Evolutionary conservation across 2,113 vertebrate genomes (phyloP).

Genomic region (Meriones unguiculatus): DNA sequence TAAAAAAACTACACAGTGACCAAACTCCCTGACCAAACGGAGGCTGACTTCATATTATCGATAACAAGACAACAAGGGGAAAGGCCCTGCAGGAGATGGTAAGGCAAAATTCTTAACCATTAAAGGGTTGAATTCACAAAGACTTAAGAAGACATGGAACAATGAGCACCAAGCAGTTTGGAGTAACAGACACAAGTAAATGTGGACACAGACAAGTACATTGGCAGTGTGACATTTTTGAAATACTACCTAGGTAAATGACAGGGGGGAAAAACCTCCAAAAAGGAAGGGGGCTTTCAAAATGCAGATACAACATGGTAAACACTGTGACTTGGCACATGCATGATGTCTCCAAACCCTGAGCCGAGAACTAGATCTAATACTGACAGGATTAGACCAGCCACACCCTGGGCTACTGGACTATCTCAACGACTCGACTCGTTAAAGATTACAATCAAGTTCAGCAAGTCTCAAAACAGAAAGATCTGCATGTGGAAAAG

Average conservation of each 20-base stretch:
- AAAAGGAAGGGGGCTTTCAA: background rate
- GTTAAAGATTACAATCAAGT: background rate
- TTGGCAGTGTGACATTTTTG: background rate
- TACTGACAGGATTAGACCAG: background rate
- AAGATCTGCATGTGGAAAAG: background rate
- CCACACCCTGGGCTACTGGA: background rate
- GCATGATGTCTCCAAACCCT: background rate
- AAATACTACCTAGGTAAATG: background rate
- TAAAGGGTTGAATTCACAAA: background rate
- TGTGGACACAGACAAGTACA: background rate
- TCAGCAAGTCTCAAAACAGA: background rate
- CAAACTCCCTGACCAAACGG: background rate
- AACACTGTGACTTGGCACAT: background rate
- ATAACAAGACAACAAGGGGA: background rate
- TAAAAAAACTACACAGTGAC: background rate
- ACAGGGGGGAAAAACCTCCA: background rate
- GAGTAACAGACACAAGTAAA: slow-evolving; percentile 20
- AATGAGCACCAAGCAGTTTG: background rate
- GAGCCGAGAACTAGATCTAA: background rate
- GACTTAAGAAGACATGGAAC: background rate
- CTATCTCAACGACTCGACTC: background rate
- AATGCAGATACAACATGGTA: background rate
- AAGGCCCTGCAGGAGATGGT: background rate
- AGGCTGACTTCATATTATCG: background rate
- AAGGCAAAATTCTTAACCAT: background rate